Base-by-base conservation (phyloP, 2,797 vertebrate species). In the Pygocentrus nattereri region DNA sequence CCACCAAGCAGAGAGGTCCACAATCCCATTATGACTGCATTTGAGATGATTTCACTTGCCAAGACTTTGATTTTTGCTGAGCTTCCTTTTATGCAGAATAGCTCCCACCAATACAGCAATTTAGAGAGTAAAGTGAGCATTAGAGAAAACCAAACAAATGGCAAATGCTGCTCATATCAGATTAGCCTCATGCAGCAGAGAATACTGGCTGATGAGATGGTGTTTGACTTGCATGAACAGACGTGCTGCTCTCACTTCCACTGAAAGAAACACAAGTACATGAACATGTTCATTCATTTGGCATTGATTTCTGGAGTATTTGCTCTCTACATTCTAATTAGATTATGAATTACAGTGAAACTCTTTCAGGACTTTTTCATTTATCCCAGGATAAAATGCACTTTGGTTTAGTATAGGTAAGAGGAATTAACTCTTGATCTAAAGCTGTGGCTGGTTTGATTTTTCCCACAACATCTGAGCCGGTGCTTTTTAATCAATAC, bases 151-250 rank as follows among this genome's bases (percentile, higher is more conserved):
- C 15, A 30, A 30, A 16, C 59, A 30, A 30, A 19, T 64, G 69
- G 68, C 73, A 83, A 87, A 82, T 77, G 67, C 81, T 74, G 76
- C 65, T 84, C 81, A 65, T 79, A 83, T 82, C 21, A 85, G 79
- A 83, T 85, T 72, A 79, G 81, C 30, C 71, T 41, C 67, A 41
- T 41, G 34, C 65, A 25, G 72, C 61, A 61, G 84, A 64, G 81
- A 19, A 83, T 27, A 25, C 30, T 5, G 21, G 58, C 76, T 64
- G 76, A 82, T 77, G 64, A 59, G 73, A 78, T 79, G 49, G 41
- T 71, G 81, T 79, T 81, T 79, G 52, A 79, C 72, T 79, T 65
- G 64, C 79, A 49, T 44, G 27, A 49, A 30, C 30, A 82, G 25
- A 80, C 56, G 77, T 72, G 49, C 7, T 59, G 41, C 25, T 38